These are phyloP conservation scores for Ladona fulva DNA, from an alignment of 1,140 invertebrate species.

Conservation along the genomic window DNA sequence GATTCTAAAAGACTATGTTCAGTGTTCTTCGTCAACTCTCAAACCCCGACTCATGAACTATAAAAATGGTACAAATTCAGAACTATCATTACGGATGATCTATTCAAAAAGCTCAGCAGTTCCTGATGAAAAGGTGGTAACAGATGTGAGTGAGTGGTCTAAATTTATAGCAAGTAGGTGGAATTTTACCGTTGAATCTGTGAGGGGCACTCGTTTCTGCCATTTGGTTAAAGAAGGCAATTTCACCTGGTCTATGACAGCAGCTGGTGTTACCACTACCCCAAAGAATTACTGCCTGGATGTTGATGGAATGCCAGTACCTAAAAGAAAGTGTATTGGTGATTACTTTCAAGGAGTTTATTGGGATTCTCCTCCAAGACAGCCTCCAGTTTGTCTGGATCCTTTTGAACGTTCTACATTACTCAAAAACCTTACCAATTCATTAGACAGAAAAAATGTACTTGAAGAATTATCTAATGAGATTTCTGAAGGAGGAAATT, in stretches of 20 bases:
- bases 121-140: too few species aligned
- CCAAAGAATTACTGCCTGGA: neutral
- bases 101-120: too few species aligned
- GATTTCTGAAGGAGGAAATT: neutral
- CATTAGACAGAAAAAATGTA: neutral
- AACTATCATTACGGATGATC: too few species aligned
- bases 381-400: neutral
- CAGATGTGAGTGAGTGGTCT: too few species aligned
- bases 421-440: neutral
- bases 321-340: neutral
- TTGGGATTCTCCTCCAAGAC: neutral
- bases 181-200: too few species aligned
- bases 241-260: neutral
- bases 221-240: neutral
- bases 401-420: neutral
- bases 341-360: neutral
- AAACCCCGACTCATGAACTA: too few species aligned
- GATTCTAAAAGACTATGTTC: too few species aligned
- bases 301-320: neutral
- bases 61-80: too few species aligned
- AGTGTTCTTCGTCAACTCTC: too few species aligned
- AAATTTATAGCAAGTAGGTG: too few species aligned
- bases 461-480: neutral
- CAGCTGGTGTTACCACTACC: neutral
- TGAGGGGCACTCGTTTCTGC: neutral